Evolutionary conservation across 2,888 invertebrate genomes (phyloP), one percentile per base, ranked within the genome.

Genomic region (Cyrtodaria siliqua): DNA sequence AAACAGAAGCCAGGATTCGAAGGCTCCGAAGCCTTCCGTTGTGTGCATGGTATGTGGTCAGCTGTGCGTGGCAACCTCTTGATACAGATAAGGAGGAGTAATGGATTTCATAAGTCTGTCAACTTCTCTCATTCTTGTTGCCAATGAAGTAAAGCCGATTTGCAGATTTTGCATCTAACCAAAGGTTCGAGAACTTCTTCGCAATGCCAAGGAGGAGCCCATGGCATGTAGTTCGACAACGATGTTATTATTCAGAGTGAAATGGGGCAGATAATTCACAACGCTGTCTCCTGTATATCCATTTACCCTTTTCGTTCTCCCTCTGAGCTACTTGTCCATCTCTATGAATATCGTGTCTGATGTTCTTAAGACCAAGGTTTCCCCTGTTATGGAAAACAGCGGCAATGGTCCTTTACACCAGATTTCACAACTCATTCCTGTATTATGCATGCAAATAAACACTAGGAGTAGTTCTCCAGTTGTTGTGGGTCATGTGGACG

Each of bases 401-500:
- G 20, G 42, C 78, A 82, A 33, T 72, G 49, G 18, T 72, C 77
- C 56, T 69, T 73, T n/a, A n/a, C n/a, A 9, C 82, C 76, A 55
- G 59, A 66, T 29, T 24, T 18, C 1, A 74, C 70, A 20, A 60
- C 62, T n/a, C 27, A 47, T 16, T 0, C 75, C 74, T 26, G n/a
- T n/a, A n/a, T 56, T 44, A 23, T 79, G 72, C 26, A 50, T 40
- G 52, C 82, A n/a, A 82, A 23, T 56, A 74, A 1, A 79, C 26
- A 55, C 82, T n/a, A 82, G 2, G 72, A 71, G 74, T 49, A 44
- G n/a, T 47, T 70, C 56, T 2, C 73, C 82, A 71, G n/a, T 76
- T 82, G 40, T 79, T 76, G 18, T 76, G 79, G 4, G 78, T 78
- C 77, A 78, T 79, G n/a, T 72, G 52, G 8, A 71, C 20, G 16